These are phyloP conservation scores for Tricholaema leucomelas DNA, from an alignment of 2,113 vertebrate genomes.

Conservation along the genomic window DNA sequence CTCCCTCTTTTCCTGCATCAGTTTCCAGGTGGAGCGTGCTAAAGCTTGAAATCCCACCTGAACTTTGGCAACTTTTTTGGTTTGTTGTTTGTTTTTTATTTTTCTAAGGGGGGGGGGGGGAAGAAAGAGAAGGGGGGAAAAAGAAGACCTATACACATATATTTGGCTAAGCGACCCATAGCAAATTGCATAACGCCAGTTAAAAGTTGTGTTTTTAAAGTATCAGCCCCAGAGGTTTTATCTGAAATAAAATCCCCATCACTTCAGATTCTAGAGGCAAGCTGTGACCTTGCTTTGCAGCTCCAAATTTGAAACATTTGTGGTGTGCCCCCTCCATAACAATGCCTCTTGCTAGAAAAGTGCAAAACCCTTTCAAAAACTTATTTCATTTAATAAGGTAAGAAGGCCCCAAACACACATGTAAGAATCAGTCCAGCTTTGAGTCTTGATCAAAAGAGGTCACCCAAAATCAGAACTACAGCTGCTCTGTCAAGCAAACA, in stretches of 20 bases:
- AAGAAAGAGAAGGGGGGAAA: background rate
- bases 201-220: constrained; percentile 76
- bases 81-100: background rate
- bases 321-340: background rate
- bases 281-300: constrained; percentile 63
- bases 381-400: constrained; percentile 53
- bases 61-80: constrained; percentile 67
- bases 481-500: background rate
- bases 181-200: constrained; percentile 78
- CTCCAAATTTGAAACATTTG: constrained; percentile 75
- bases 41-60: constrained; percentile 75
- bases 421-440: constrained; percentile 8
- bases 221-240: constrained; percentile 77
- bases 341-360: constrained; percentile 2
- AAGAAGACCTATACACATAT: constrained; percentile 65
- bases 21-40: constrained; percentile 78
- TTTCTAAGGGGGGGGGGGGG: background rate
- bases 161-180: constrained; percentile 72
- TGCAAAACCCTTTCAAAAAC: constrained; percentile 38
- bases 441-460: constrained; percentile 16
- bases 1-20: constrained; percentile 21
- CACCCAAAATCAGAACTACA: background rate
- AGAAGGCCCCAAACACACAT: constrained; percentile 45
- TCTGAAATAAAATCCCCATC: constrained; percentile 79
- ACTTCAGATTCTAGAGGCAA: constrained; percentile 76